Evolutionary conservation across 2,888 invertebrate species (phyloP), one percentile per base, ranked within the genome.

Genomic region (Sarcophaga caerulescens): DNA sequence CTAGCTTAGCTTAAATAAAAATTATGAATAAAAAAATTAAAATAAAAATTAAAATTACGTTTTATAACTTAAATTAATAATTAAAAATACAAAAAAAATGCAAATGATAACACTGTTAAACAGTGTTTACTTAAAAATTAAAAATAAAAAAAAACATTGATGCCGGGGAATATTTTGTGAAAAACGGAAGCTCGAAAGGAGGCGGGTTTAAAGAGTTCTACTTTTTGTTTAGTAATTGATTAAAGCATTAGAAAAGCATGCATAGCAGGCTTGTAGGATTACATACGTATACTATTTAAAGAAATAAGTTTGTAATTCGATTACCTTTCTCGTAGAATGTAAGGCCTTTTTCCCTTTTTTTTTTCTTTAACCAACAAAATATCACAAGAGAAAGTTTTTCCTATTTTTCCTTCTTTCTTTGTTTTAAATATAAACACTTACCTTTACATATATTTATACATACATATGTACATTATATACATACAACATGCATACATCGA

Each of bases 221-320:
- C 0, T 35, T 35, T 35, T 35, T 35, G 11, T 23, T 66, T 70
- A 78, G 65, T 82, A 71, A 23, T 57, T 47, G 65, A 60, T 74
- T 81, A 81, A 85, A 85, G 83, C 83, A 65, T 63, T 70, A 79
- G 65, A 35, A 81, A 84, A 84, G 86, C 86, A 84, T 86, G 86
- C 84, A 86, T 78, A 81, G 86, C 84, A 77, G 84, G 81, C 86
- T 84, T 78, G 19, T 21, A 71, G n/a, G 17, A n/a, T 17, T 68
- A 14, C 25, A 35, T 52, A 60, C 35, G 12, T 68, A 25, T 8
- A 65, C 8, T 19, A 59, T 19, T 21, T 47, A 21, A 23, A 21
- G 35, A 11, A 59, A 45, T 19, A 17, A 23, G 1, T 21, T 44
- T 14, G 21, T 57, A 68, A 21, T 57, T 21, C 17, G 6, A 57